Evolutionary conservation across 1,140 invertebrate genomes (phyloP).

Genomic region (Calephelis nemesis): DNA sequence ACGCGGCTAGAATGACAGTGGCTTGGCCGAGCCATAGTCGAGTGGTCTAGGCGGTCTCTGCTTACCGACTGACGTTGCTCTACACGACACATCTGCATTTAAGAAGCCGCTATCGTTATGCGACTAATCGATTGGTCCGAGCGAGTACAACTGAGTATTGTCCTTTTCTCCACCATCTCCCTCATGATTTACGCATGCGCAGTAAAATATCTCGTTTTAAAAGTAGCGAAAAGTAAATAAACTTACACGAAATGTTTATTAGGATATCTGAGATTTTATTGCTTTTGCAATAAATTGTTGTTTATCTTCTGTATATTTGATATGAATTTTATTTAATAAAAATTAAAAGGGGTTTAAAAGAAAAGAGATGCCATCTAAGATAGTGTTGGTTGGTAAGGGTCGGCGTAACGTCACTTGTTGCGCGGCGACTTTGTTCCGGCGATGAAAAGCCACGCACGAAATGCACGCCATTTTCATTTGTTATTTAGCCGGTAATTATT

Average conservation of each 20-base stretch:
- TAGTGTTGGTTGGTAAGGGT: conserved; percentile 42
- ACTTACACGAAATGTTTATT: conserved; percentile 63
- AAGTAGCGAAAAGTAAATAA: conserved; percentile 75
- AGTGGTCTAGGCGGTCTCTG: conserved; percentile 52
- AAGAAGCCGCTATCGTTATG: conserved; percentile 78
- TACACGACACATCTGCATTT: conserved; percentile 78
- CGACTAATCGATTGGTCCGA: conserved; percentile 79
- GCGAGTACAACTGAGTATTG: conserved; percentile 63
- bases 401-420: conserved; percentile 71
- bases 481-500: conserved; percentile 61
- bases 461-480: conserved; percentile 59
- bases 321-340: conserved; percentile 3
- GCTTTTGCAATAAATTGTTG: neutral
- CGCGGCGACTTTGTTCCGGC: conserved; percentile 67
- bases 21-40: conserved; percentile 45
- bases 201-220: conserved; percentile 51
- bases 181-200: conserved; percentile 62
- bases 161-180: conserved; percentile 57
- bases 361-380: conserved; percentile 45
- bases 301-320: neutral
- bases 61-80: conserved; percentile 70
- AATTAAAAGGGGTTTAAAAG: conserved; percentile 24
- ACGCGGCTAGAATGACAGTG: conserved; percentile 39
- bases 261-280: conserved; percentile 31
- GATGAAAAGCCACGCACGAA: conserved; percentile 70